Evolutionary conservation across 2,888 invertebrate species (phyloP).

Genomic region (Pseudolycoriella hygida): DNA sequence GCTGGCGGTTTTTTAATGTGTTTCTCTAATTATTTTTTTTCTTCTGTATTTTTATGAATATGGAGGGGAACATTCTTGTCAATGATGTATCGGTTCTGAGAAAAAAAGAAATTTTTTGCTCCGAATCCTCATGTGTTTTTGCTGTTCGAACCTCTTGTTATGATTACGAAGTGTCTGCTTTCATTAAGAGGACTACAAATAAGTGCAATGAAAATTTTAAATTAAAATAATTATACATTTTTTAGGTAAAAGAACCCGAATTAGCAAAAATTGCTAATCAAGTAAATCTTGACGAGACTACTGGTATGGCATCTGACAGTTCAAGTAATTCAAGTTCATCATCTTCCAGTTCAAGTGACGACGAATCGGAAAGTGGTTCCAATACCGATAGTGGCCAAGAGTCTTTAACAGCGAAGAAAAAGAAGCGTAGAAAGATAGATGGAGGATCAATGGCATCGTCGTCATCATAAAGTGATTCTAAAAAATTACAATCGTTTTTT

Average conservation of each 20-base stretch:
- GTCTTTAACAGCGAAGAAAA: conserved; percentile 72
- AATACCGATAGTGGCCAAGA: conserved; percentile 73
- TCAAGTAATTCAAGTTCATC: conserved; percentile 78
- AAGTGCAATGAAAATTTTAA: too few relatives aligned
- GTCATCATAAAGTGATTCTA: not conserved
- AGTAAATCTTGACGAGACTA: conserved; percentile 70
- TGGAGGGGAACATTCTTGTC: too few relatives aligned
- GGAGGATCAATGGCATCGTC: conserved; percentile 2
- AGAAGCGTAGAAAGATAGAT: conserved; percentile 43
- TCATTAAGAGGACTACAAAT: too few relatives aligned
- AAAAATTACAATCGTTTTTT: not conserved
- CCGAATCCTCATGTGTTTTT: too few relatives aligned
- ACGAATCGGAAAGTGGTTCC: conserved; percentile 31
- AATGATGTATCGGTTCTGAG: too few relatives aligned
- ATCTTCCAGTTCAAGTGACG: conserved; percentile 41
- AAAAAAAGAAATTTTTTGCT: too few relatives aligned
- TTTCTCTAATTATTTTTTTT: too few relatives aligned
- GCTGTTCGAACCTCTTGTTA: too few relatives aligned
- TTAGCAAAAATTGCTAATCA: conserved; percentile 60
- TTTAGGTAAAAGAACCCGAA: conserved; percentile 52
- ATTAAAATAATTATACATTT: too few relatives aligned
- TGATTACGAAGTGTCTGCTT: too few relatives aligned
- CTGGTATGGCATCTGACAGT: conserved; percentile 87
- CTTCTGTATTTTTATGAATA: too few relatives aligned
- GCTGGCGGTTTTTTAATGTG: too few relatives aligned